Base-by-base conservation (phyloP, 2,888 invertebrate genomes). In the Tanypteryx hageni region DNA sequence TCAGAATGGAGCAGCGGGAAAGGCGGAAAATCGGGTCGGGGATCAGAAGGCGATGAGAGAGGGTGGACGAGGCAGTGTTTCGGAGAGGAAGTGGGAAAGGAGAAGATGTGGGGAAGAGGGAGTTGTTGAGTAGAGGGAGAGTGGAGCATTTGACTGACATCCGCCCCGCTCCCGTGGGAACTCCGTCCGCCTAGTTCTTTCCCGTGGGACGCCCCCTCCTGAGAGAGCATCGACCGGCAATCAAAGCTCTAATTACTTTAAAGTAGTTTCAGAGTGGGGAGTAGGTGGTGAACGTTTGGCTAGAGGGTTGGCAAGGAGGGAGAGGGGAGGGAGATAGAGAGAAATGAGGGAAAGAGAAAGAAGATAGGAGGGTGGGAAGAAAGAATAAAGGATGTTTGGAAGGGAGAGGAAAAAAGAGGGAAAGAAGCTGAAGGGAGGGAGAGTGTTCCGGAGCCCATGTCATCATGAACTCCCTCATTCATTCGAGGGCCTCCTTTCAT, bases 161-260 rank as follows among this genome's bases (percentile, higher is more conserved):
- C 76, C 76, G 76, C 76, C 68, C 27, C 13, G 11, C 76, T 76
- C 76, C 76, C 76, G 76, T 76, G 76, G 76, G 76, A 76, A 76
- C 27, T 11, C 76, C 68, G n/a, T 3, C n/a, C 68, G 68, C 22
- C 68, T 68, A 68, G 18, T 22, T n/a, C 76, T 14, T 22, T 76
- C 76, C 76, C 76, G 22, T 59, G 86, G 59, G 86, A 86, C 86
- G 27, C 27, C 76, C n/a, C 7, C 76, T 76, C 76, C 22, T 22
- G 76, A 76, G 76, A 76, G 76, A 86, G 59, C 86, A 86, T 86
- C 61, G 86, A 59, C 59, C 86, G 86, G 59, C 86, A 86, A 86
- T 86, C 86, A 86, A 59, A 86, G 86, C 86, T 59, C 86, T 86
- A 86, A 86, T 86, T 86, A 86, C 86, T 86, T 86, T 86, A 86